Conservation (phyloP, 2,888 invertebrate species). For the Pristionchus entomophagus region DNA sequence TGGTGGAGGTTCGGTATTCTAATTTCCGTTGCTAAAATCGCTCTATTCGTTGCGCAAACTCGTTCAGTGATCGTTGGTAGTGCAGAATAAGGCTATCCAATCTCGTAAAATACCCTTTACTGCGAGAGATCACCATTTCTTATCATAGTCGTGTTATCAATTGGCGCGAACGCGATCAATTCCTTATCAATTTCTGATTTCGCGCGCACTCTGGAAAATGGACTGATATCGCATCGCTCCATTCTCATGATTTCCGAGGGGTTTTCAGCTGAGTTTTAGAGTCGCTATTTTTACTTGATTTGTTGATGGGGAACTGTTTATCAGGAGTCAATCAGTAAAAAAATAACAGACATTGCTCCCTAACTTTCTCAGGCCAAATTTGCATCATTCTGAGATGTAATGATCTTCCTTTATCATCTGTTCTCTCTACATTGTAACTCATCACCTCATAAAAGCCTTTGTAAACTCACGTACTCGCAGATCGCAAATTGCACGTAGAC, state of each 20-base stretch:
- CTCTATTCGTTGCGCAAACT: too few relatives aligned
- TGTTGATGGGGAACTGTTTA: too few relatives aligned
- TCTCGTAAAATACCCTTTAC: too few relatives aligned
- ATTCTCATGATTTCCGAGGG: neutral
- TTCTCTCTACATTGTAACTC: conserved; percentile 8
- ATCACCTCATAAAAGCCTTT: neutral
- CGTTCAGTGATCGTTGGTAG: too few relatives aligned
- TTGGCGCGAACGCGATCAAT: neutral
- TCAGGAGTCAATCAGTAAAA: too few relatives aligned
- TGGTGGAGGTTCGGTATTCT: too few relatives aligned
- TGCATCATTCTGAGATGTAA: too few relatives aligned
- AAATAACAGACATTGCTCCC: too few relatives aligned
- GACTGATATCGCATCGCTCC: neutral
- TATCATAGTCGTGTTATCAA: conserved; percentile 23
- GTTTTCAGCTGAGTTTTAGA: neutral
- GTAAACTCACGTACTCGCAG: neutral
- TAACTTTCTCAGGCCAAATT: too few relatives aligned
- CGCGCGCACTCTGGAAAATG: neutral
- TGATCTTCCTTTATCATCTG: neutral
- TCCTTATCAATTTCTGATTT: neutral
- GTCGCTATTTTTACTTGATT: too few relatives aligned
- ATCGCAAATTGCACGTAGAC: conserved; percentile 28
- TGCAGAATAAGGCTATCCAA: too few relatives aligned
- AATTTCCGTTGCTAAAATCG: too few relatives aligned
- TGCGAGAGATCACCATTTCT: neutral